Evolutionary conservation across 2,113 vertebrate genomes (phyloP).

Genomic region (Eptatretus burgeri): DNA sequence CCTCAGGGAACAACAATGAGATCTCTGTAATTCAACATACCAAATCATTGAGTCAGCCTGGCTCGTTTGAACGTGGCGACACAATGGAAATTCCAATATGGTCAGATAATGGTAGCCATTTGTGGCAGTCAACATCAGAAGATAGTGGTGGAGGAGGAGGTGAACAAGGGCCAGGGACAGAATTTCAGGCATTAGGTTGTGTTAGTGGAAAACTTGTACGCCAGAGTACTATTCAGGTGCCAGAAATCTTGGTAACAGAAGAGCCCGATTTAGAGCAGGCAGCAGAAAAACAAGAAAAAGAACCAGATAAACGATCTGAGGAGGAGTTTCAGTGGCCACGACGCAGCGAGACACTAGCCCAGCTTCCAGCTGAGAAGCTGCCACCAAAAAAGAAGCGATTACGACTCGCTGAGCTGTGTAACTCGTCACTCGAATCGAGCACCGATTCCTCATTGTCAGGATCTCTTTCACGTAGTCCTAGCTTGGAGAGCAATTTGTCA

Average conservation of each 20-base stretch:
- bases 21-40: conserved; percentile 95
- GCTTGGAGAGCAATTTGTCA: conserved; percentile 53
- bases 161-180: conserved; percentile 15
- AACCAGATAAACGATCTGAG: conserved; percentile 19
- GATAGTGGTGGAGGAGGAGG: conserved; percentile 19
- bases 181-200: conserved; percentile 14
- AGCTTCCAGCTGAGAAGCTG: conserved; percentile 73
- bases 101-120: conserved; percentile 17
- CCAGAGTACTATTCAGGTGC: conserved; percentile 85
- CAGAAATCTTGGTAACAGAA: conserved; percentile 87
- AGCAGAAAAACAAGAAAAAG: conserved; percentile 26
- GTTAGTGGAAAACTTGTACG: conserved; percentile 53
- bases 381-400: conserved; percentile 94
- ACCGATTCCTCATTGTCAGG: conserved; percentile 59
- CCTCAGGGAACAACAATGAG: conserved; percentile 17
- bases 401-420: conserved; percentile 65
- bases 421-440: conserved; percentile 69
- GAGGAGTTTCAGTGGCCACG: conserved; percentile 87
- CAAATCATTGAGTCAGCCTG: conserved; percentile 61
- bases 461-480: conserved; percentile 32
- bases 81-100: conserved; percentile 23
- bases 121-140: conserved; percentile 13
- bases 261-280: conserved; percentile 64
- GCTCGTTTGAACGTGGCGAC: conserved; percentile 53
- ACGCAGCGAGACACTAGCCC: conserved; percentile 69